These are phyloP conservation scores for Himalopsyche kuldschensis DNA, from an alignment of 2,888 invertebrate genomes.

Conservation along the genomic window DNA sequence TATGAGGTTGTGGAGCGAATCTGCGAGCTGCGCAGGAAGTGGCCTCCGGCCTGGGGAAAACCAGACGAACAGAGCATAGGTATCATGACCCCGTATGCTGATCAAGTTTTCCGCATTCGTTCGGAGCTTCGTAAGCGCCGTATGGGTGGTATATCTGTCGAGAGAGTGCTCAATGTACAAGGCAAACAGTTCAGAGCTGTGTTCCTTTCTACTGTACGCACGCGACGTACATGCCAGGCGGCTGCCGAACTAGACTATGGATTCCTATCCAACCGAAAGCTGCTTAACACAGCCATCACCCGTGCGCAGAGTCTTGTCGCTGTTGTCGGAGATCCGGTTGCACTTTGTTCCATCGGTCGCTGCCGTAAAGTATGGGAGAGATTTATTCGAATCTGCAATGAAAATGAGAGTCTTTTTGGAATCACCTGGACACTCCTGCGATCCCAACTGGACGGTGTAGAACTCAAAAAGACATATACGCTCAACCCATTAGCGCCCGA, in stretches of 20 bases:
- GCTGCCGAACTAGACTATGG: conserved; percentile 71
- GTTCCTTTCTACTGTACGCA: conserved; percentile 74
- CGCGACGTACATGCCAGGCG: conserved; percentile 69
- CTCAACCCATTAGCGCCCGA: conserved; percentile 83
- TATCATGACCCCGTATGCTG: conserved; percentile 82
- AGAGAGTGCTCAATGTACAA: conserved; percentile 81
- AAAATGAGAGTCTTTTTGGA: conserved; percentile 71
- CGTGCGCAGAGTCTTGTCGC: conserved; percentile 81
- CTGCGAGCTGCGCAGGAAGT: conserved; percentile 68
- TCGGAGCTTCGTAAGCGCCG: conserved; percentile 73
- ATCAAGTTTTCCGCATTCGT: conserved; percentile 76
- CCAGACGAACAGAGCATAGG: conserved; percentile 77
- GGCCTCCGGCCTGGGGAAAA: conserved; percentile 77
- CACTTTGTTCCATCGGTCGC: conserved; percentile 76
- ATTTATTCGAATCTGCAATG: conserved; percentile 71
- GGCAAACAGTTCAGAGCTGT: conserved; percentile 85
- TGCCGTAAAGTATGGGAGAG: conserved; percentile 82
- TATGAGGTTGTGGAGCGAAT: conserved; percentile 79
- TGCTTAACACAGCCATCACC: conserved; percentile 81
- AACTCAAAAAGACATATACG: conserved; percentile 72
- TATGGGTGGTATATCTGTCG: conserved; percentile 76
- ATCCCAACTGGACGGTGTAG: conserved; percentile 71
- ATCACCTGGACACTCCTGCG: conserved; percentile 70
- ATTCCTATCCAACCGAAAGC: conserved; percentile 78
- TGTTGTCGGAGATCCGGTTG: conserved; percentile 83